Evolutionary conservation across 2,888 invertebrate species (phyloP).

Genomic region (Apotomis betuletana): DNA sequence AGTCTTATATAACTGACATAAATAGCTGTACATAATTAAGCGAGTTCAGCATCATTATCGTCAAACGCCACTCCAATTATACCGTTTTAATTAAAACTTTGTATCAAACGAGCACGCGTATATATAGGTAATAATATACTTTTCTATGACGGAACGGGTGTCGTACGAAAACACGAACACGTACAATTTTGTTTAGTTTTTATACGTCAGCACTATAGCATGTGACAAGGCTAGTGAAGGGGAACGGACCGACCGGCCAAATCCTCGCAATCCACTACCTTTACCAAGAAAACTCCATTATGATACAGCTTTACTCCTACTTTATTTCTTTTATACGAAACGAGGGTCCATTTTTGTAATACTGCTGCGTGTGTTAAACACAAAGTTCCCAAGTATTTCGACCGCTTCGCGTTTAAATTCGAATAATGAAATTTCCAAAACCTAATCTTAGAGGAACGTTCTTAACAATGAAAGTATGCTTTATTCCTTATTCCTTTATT

Average conservation of each 20-base stretch:
- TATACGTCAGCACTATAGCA: constrained; percentile 38
- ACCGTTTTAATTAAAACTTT: constrained; percentile 29
- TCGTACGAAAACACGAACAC: constrained; percentile 13
- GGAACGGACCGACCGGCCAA: constrained; percentile 19
- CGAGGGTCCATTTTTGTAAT: constrained; percentile 30
- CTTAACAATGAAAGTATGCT: constrained; percentile 28
- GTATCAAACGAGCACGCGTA: constrained; percentile 25
- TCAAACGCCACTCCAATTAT: constrained; percentile 27
- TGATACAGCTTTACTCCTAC: constrained; percentile 35
- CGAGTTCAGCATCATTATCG: constrained; percentile 21
- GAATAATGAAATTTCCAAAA: constrained; percentile 23
- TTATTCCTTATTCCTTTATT: constrained; percentile 33
- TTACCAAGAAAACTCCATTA: constrained; percentile 33
- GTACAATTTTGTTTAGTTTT: constrained; percentile 25
- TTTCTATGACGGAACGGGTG: constrained; percentile 1
- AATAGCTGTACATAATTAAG: constrained; percentile 20
- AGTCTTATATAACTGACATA: constrained; percentile 11
- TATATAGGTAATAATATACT: constrained; percentile 1
- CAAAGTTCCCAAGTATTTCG: constrained; percentile 18
- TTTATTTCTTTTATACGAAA: constrained; percentile 33
- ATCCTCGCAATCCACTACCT: constrained; percentile 40
- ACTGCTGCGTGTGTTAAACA: constrained; percentile 34
- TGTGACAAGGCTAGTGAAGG: constrained; percentile 32
- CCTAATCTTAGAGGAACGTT: constrained; percentile 10
- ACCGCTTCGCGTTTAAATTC: constrained; percentile 25